Base-by-base conservation (phyloP, 37 sponge, comb jelly and placozoan species). In the Eunapius fragilis region DNA sequence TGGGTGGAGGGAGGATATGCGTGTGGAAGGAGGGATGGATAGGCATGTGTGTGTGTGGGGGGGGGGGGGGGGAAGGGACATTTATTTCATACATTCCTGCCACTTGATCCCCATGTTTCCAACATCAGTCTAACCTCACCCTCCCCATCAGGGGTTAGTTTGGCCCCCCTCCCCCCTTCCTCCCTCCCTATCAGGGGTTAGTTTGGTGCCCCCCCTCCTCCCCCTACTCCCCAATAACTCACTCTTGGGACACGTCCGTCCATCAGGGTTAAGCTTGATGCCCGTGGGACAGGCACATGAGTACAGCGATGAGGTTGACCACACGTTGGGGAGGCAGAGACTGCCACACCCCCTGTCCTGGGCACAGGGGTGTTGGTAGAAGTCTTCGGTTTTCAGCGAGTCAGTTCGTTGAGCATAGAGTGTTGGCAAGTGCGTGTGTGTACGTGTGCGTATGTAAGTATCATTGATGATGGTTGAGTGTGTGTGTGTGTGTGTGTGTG, bases 241-340 rank as follows among this genome's bases (percentile, higher is more conserved):
- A 77, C 85, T 0, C 25, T 58, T 74, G n/a, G 76, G 70, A 49
- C 86, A 85, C 6, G 72, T 85, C 32, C 2, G 27, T 3, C 75
- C 77, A 67, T 87, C 76, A 11, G 5, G 4, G 19, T 4, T 19
- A 0, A 79, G 70, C 24, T 19, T 28, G 11, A 88, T 75, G 22
- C 92, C 92, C n/a, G 92, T 92, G 31, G 89, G 68, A 45, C 92
- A 92, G 35, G 74, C 47, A 69, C 93, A 92, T 32, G 70, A 49
- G 71, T 67, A 76, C 22, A 76, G 25, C 26, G 34, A 37, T 1
- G n/a, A n/a, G n/a, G 38, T 6, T 3, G 68, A 27, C 47, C 31
- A 38, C 45, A 31, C 48, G 47, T 80, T 71, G 38, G 83, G 77
- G 24, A 92, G 81, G 69, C 93, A 92, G 25, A 92, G 68, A 80